Evolutionary conservation across 2,888 invertebrate species (phyloP).

Genomic region (Automeris io): DNA sequence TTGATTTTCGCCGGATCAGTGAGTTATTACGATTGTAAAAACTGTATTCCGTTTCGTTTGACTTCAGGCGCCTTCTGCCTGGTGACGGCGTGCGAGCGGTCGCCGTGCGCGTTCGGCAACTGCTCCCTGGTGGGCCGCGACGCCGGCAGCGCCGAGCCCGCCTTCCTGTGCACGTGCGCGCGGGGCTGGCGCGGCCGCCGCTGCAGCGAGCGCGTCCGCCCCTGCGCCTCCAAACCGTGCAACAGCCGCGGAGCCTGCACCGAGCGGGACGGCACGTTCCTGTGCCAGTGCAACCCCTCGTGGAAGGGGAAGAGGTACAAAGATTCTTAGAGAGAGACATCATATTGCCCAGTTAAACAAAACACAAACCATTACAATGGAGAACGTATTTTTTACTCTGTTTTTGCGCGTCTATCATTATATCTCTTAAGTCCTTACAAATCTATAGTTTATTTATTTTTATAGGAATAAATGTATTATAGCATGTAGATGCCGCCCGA

Average conservation of each 20-base stretch:
- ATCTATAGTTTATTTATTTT: too few relatives aligned
- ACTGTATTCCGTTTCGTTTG: too few relatives aligned
- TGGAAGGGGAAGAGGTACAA: slow-evolving; percentile 80
- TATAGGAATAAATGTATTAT: too few relatives aligned
- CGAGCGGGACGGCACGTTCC: slow-evolving; percentile 80
- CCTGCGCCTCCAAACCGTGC: slow-evolving; percentile 85
- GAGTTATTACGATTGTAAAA: too few relatives aligned
- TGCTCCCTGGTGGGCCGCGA: slow-evolving; percentile 68
- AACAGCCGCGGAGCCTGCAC: slow-evolving; percentile 85
- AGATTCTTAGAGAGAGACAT: not conserved
- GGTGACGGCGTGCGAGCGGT: slow-evolving; percentile 84
- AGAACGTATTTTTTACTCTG: too few relatives aligned
- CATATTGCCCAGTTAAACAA: not conserved
- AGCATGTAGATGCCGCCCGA: too few relatives aligned
- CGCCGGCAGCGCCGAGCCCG: slow-evolving; percentile 33
- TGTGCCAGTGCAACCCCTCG: slow-evolving; percentile 86
- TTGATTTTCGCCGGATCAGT: too few relatives aligned
- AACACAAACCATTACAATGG: not conserved
- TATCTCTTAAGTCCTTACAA: too few relatives aligned
- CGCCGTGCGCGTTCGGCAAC: slow-evolving; percentile 81
- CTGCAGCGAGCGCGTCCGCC: slow-evolving; percentile 82
- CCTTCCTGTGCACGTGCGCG: slow-evolving; percentile 80
- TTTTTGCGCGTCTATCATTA: too few relatives aligned
- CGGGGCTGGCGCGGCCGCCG: slow-evolving; percentile 81
- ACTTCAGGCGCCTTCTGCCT: slow-evolving; percentile 84